These are phyloP conservation scores for Meloidogyne hapla DNA, from an alignment of 1,140 invertebrate genomes.

Conservation along the genomic window DNA sequence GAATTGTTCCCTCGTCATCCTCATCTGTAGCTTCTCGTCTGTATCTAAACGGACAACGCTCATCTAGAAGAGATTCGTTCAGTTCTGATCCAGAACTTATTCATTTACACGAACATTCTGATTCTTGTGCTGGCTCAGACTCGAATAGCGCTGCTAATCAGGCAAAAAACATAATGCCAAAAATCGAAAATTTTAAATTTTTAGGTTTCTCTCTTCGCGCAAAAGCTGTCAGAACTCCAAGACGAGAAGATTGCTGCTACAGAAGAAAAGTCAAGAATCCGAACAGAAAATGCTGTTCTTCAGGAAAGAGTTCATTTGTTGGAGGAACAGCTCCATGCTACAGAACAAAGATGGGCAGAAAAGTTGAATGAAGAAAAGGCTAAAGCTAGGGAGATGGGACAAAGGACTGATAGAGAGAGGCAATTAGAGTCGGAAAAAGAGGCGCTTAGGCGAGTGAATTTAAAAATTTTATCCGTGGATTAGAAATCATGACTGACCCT, in stretches of 20 bases:
- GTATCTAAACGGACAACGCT: slow-evolving; percentile 35
- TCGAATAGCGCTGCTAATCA: slow-evolving; percentile 29
- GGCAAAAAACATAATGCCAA: background rate
- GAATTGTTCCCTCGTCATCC: slow-evolving; percentile 66
- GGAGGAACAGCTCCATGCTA: slow-evolving; percentile 44
- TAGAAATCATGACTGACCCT: background rate
- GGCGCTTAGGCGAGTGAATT: slow-evolving; percentile 25
- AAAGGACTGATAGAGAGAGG: slow-evolving; percentile 43
- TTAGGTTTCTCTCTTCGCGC: slow-evolving; percentile 45
- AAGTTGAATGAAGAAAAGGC: slow-evolving; percentile 47
- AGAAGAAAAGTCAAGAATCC: slow-evolving; percentile 48
- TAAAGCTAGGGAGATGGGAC: slow-evolving; percentile 38
- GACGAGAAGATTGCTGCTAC: slow-evolving; percentile 36
- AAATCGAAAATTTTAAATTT: slow-evolving; percentile 13
- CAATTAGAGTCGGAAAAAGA: slow-evolving; percentile 45
- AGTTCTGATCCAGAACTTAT: slow-evolving; percentile 42
- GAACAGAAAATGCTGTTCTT: slow-evolving; percentile 53
- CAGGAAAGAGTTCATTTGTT: slow-evolving; percentile 48
- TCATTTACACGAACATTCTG: slow-evolving; percentile 32
- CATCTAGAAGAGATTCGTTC: slow-evolving; percentile 35
- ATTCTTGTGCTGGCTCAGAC: slow-evolving; percentile 17
- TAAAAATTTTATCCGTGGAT: background rate
- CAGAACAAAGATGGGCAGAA: slow-evolving; percentile 48
- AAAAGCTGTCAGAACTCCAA: slow-evolving; percentile 44
- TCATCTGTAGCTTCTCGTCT: slow-evolving; percentile 74